Conservation (phyloP, 1,140 invertebrate genomes). For the Ptiloglossa arizonensis region DNA sequence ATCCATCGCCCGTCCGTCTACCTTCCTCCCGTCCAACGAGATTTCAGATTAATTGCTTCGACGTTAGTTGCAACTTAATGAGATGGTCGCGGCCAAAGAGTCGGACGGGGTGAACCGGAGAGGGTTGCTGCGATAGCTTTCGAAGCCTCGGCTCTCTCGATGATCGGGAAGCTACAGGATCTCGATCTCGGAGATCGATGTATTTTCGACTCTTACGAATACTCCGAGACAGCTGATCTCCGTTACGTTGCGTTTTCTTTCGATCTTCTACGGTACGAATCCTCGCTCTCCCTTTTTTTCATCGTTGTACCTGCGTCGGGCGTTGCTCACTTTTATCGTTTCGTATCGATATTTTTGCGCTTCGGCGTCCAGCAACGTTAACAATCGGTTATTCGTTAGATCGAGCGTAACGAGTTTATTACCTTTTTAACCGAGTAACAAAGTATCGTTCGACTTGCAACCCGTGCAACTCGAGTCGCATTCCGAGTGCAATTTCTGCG, state of each 20-base stretch:
- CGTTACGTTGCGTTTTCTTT: not conserved
- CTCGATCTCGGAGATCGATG: not conserved
- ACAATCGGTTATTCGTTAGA: too few relatives aligned
- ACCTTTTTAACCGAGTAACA: too few relatives aligned
- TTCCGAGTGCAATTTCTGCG: too few relatives aligned
- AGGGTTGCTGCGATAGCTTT: not conserved
- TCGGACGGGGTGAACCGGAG: not conserved
- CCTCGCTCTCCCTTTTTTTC: too few relatives aligned
- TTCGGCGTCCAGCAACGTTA: too few relatives aligned
- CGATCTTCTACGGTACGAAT: too few relatives aligned
- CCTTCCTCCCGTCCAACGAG: conserved; percentile 50
- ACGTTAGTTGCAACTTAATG: conserved; percentile 72
- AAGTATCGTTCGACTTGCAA: too few relatives aligned
- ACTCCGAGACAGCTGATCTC: not conserved
- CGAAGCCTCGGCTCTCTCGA: not conserved
- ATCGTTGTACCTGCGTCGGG: too few relatives aligned
- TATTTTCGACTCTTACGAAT: not conserved
- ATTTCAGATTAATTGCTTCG: conserved; percentile 72
- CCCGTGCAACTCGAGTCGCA: too few relatives aligned
- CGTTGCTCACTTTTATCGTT: too few relatives aligned
- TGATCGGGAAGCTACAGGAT: not conserved
- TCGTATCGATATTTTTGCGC: too few relatives aligned
- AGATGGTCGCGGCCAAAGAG: conserved; percentile 38
- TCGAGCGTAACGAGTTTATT: too few relatives aligned
- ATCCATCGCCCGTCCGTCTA: not conserved